Base-by-base conservation (phyloP, 2,113 vertebrate genomes). In the Hydrolagus affinis region DNA sequence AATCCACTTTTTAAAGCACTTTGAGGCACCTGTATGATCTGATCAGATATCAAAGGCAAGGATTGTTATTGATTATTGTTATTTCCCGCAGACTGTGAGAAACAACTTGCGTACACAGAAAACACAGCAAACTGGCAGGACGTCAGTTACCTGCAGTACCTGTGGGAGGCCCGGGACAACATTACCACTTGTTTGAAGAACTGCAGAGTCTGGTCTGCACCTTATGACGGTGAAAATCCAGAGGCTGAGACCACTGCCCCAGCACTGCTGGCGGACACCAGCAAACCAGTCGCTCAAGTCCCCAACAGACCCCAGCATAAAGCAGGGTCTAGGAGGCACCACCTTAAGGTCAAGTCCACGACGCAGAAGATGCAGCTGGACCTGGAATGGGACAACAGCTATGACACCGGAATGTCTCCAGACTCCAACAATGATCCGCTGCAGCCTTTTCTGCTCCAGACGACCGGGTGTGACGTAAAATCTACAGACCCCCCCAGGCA, bases 381-480 rank as follows among this genome's bases (percentile, higher is more conserved):
- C 78, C 91, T 99, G 86, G 98, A 99, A 90, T 99, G 98, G 98
- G 98, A 99, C 8, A 95, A 99, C 73, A 99, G 95, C 88, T 99
- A 97, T 0, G 97, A 99, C 21, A 96, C 95, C 0, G 92, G 94
- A 0, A 95, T 96, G 89, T 93, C 92, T 21, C 91, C 91, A 0
- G 92, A 91, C 68, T 85, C 88, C 0, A 86, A 0, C 10, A 89
- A 91, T 17, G 76, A 59, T 1, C 92, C 91, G 8, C 89, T 87
- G 0, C 91, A 88, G 15, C 88, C 85, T 0, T 85, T 71, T 0
- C 66, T 32, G 6, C 25, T 28, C 30, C 7, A 87, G 15, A 91
- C 89, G 59, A 87, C 23, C 1, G 15, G 87, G 2, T 86, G 88
- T 2, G 60, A 85, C 0, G 88, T 90, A 3, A 89, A 85, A 17